A percentile compares a stretch with the other conserved stretches of the same genome.
These are phyloP conservation scores for Pterophyllum scalare DNA, from an alignment of 2,113 vertebrate species.

Conservation along the genomic window DNA sequence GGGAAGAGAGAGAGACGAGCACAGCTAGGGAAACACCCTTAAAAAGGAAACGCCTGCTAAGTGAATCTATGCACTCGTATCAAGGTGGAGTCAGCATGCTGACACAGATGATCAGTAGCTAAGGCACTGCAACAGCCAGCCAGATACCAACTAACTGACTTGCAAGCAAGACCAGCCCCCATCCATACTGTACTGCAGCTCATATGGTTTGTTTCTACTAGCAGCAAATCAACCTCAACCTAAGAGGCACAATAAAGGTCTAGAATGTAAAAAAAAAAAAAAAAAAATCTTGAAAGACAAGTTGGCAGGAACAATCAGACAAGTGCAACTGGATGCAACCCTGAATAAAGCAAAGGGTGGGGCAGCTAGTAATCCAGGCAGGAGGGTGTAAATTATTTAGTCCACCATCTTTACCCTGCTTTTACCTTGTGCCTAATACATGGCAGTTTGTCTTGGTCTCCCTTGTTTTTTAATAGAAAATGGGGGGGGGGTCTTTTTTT, in stretches of 20 bases:
- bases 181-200: not conserved
- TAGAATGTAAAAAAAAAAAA: not conserved
- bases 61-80: slow-evolving; percentile 10
- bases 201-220: not conserved
- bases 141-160: not conserved
- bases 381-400: slow-evolving; percentile 74
- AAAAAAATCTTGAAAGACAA: not conserved
- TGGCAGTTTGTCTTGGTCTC: slow-evolving; percentile 8
- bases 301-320: slow-evolving; percentile 23
- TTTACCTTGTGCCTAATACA: slow-evolving; percentile 47
- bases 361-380: slow-evolving; percentile 47
- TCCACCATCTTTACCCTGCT: slow-evolving; percentile 31
- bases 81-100: slow-evolving; percentile 32
- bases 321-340: slow-evolving; percentile 18
- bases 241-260: slow-evolving; percentile 18
- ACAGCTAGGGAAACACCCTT: slow-evolving; percentile 65
- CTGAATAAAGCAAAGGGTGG: slow-evolving; percentile 36
- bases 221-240: slow-evolving; percentile 13
- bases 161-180: not conserved
- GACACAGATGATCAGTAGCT: slow-evolving; percentile 32
- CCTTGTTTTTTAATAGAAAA: not conserved
- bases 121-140: slow-evolving; percentile 2
- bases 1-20: slow-evolving; percentile 53
- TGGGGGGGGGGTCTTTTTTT: no score
- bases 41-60: slow-evolving; percentile 67